Evolutionary conservation across 2,888 invertebrate genomes (phyloP), one percentile per base, ranked within the genome.

Genomic region (Watsonalla cultraria): DNA sequence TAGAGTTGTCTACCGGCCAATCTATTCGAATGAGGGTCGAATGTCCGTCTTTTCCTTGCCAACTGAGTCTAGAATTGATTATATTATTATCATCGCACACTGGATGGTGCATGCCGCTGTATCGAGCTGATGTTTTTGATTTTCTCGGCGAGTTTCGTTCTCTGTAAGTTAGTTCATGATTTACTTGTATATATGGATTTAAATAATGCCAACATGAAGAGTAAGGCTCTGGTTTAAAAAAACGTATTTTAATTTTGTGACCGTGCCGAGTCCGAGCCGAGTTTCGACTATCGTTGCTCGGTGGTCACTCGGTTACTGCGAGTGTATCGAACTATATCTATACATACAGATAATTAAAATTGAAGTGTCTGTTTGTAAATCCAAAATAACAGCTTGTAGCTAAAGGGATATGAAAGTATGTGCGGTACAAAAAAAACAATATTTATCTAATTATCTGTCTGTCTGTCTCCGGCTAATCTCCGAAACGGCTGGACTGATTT

Each of bases 31-130:
- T 91, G 0, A 91, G 60, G 0, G 91, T 91, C 0, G 91, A 88
- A 70, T 80, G 92, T 0, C 83, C 82, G 66, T 80, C 92, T 78
- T 86, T 84, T 0, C 90, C 88, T 57, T 87, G 90, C 90, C 90
- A 90, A 13, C 84, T 86, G 2, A 90, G 76, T 2, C 90, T 60
- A 57, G 71, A 72, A 57, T 69, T 67, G 0, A 72, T 72, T 74
- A 24, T 24, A 13, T 65, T 65, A 57, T 73, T 71, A 5, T 70
- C 70, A 7, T 76, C 66, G 7, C 68, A 54, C 5, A 74, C 61
- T 0, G 84, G 74, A 6, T 81, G 78, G 54, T 89, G 84, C 55
- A 87, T 64, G 9, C 80, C 84, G 68, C 85, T 89, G 76, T 87
- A 87, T 5, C 91, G 76, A 0, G 76, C 62, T 0, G 80, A 54